Evolutionary conservation across 2,113 vertebrate genomes (phyloP).

Genomic region (Morone chrysops): DNA sequence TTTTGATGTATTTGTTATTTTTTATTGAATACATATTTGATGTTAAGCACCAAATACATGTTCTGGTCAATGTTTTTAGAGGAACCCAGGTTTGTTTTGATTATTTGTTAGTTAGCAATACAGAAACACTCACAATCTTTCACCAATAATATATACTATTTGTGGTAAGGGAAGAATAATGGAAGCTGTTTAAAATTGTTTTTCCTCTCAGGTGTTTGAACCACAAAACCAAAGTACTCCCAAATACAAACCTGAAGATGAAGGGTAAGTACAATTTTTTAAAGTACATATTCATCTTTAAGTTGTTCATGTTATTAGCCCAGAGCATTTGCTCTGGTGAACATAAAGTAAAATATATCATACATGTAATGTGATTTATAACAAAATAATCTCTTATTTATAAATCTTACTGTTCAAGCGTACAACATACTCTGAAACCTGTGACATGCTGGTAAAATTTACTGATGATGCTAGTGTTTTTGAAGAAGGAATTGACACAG

Average conservation of each 20-base stretch:
- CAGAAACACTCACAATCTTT: background rate
- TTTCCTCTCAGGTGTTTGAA: slow-evolving; percentile 10
- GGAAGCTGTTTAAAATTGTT: background rate
- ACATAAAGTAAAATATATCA: too few species aligned
- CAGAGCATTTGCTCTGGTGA: too few species aligned
- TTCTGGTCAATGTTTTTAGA: too few species aligned
- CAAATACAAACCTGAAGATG: background rate
- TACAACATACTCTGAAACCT: slow-evolving; percentile 47
- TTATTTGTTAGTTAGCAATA: too few species aligned
- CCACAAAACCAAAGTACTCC: background rate
- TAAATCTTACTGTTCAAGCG: slow-evolving; percentile 7
- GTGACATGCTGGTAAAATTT: slow-evolving; percentile 59
- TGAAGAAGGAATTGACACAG: slow-evolving; percentile 49
- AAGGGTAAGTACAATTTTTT: background rate
- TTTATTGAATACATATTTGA: background rate
- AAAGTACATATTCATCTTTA: too few species aligned
- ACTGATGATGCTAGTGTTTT: slow-evolving; percentile 55
- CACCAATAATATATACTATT: background rate
- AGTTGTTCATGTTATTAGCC: too few species aligned
- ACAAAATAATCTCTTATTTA: too few species aligned
- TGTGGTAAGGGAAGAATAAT: background rate
- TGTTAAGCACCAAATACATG: too few species aligned
- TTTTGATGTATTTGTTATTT: background rate
- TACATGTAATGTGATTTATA: too few species aligned
- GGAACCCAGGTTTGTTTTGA: too few species aligned